Evolutionary conservation across 2,888 invertebrate species (phyloP), one percentile per base, ranked within the genome.

Genomic region (Agrotis exclamationis): DNA sequence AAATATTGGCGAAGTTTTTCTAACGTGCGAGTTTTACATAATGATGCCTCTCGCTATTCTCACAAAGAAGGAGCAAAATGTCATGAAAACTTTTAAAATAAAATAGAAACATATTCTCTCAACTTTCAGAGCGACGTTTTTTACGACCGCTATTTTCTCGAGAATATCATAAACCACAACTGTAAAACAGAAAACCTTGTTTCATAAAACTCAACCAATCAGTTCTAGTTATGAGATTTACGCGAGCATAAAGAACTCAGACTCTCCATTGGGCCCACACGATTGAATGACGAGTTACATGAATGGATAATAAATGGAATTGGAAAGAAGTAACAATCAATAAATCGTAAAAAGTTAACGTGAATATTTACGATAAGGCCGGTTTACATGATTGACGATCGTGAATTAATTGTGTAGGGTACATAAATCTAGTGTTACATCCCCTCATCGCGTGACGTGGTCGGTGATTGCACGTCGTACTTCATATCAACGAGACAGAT

Each of bases 391-490:
- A 63, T 63, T 48, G 51, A 63, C 62, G 62, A 58, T 69, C 62
- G 63, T 79, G 64, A 67, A 74, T 72, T 72, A 78, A 75, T 63
- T 48, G 50, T 57, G 59, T 67, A 47, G 67, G 13, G 2, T 65
- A 58, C n/a, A 28, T 24, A 18, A 11, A n/a, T n/a, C 22, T 22
- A 9, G 24, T 11, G 68, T 70, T 74, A 79, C 88, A 87, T 83
- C 82, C 84, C 76, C 77, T 51, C 67, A 70, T 87, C 78, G 86
- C 86, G 81, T 88, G 85, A 84, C 70, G 76, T 65, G 59, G 59
- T 64, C 69, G 66, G 47, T 66, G 70, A 84, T 73, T 78, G 54
- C 56, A 64, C 63, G 69, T 65, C 59, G 51, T 78, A 60, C 64
- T 62, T 65, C 62, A 60, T 75, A 81, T 74, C 74, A 80, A 68